Base-by-base conservation (phyloP, 1,140 invertebrate genomes). In the Lordiphosa clarofinis region DNA sequence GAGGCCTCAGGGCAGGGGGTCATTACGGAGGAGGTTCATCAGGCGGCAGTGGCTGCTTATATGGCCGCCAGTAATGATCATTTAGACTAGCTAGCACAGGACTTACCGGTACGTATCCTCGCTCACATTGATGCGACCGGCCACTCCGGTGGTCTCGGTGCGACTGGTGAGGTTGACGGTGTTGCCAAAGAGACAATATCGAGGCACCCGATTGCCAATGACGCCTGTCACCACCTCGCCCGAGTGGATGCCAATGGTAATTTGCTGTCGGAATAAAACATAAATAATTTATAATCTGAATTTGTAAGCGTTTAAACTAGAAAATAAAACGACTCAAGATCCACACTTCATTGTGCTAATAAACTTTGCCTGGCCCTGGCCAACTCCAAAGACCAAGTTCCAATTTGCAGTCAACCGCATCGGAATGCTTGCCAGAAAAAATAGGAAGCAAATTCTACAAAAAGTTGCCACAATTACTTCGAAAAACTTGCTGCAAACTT, bases 131-230 rank as follows among this genome's bases (percentile, higher is more conserved):
- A 99, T 98, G 81, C 93, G 94, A 4, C 97, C 97, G 3, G 94
- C 94, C 50, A 94, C 92, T 3, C 97, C 97, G 0, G 97, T 98
- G 11, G 97, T 98, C 90, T 99, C 97, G 2, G 96, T 98, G 62
- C 97, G 91, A 87, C 96, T 98, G 31, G 97, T 98, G 15, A 99
- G 89, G 90, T 99, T 99, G 0, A 99, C 97, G 0, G 97, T 98
- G 89, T 98, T 98, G 12, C 97, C 97, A 87, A 99, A 99, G 1
- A 99, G 92, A 90, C 97, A 99, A 88, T 98, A 99, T n/a, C 97
- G 92, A 0, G 97, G 97, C 95, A 98, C 98, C 49, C 96, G 93
- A 90, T 98, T 96, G 3, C 97, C 97, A 59, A 99, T 98, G 2
- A 99, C 97, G 10, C 97, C 97, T 1, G 97, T 98, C 28, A 99